Evolutionary conservation across 2,113 vertebrate species (phyloP).

Genomic region (Megalops atlanticus): DNA sequence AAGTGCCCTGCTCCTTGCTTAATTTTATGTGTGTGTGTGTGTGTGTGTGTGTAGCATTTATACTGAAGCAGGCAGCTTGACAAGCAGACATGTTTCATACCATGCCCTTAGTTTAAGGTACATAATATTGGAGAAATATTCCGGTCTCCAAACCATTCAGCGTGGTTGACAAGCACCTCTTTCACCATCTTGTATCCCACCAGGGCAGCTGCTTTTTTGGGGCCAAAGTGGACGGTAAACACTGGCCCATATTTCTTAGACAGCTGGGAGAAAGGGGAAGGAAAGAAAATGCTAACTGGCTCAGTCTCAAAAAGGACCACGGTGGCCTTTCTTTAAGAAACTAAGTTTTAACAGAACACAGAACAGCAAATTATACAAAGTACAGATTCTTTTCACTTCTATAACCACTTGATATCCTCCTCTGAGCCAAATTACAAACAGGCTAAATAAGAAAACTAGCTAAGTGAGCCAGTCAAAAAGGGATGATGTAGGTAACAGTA

Average conservation of each 20-base stretch:
- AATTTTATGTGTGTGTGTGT: too few relatives aligned
- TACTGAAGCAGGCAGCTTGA: neutral
- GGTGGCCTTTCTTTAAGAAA: too few relatives aligned
- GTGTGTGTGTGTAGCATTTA: too few relatives aligned
- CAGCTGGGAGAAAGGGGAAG: conserved; percentile 65
- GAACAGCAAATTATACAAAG: too few relatives aligned
- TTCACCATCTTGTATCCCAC: conserved; percentile 76
- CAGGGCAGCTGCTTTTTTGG: conserved; percentile 73
- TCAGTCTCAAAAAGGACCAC: too few relatives aligned
- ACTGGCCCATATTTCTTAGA: conserved; percentile 76
- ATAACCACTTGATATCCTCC: neutral
- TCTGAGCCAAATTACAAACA: neutral
- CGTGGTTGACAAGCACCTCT: conserved; percentile 71
- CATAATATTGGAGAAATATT: conserved; percentile 66
- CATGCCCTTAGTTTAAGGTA: conserved; percentile 61
- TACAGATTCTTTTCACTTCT: too few relatives aligned
- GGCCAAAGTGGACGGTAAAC: conserved; percentile 77
- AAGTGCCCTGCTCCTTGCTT: too few relatives aligned
- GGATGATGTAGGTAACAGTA: neutral
- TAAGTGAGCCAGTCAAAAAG: neutral
- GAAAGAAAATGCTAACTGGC: too few relatives aligned
- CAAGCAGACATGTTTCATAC: conserved; percentile 51
- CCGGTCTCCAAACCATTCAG: conserved; percentile 77
- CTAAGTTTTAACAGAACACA: too few relatives aligned
- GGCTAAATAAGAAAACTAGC: too few relatives aligned